A percentile compares a stretch with the other conserved stretches of the same genome.
phyloP scores from a whole-genome alignment of 2,888 invertebrate genomes.

The Epirrhoe tristata region DNA sequence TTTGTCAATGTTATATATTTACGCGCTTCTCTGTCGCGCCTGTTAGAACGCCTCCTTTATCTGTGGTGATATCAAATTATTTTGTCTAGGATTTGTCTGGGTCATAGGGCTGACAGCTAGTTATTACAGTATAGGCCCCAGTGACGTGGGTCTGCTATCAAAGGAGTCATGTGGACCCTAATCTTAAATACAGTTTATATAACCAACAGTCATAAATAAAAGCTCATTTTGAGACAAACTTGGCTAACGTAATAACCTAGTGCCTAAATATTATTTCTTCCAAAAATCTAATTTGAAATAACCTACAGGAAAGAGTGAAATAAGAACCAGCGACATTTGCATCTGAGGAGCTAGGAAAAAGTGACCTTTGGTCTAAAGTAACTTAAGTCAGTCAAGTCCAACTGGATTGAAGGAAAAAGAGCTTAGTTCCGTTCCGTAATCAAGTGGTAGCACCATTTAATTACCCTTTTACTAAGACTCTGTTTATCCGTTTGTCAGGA shows the following conservation, averaged over 20 bases:
- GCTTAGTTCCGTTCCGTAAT: too few species aligned
- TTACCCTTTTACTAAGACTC: too few species aligned
- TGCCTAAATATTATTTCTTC: too few species aligned
- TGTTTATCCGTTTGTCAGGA: too few species aligned
- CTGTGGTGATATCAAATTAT: constrained; percentile 14
- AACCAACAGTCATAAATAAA: background rate
- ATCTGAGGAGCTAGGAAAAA: too few species aligned
- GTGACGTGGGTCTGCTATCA: constrained; percentile 3
- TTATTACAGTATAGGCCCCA: constrained; percentile 6
- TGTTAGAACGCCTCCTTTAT: background rate
- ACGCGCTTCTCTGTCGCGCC: background rate
- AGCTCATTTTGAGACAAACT: background rate
- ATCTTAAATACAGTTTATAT: background rate
- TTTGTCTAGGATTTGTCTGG: constrained; percentile 7
- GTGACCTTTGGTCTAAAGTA: too few species aligned
- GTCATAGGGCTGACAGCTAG: constrained; percentile 9
- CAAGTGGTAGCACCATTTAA: too few species aligned
- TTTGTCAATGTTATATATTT: background rate
- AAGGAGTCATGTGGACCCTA: background rate
- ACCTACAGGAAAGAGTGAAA: too few species aligned
- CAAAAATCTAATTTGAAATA: too few species aligned
- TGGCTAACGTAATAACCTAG: background rate
- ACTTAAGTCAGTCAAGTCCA: too few species aligned
- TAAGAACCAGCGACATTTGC: too few species aligned
- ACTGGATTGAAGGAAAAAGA: too few species aligned